Conservation (phyloP, 2,797 vertebrate species). For the Silurus lanzhouensis region DNA sequence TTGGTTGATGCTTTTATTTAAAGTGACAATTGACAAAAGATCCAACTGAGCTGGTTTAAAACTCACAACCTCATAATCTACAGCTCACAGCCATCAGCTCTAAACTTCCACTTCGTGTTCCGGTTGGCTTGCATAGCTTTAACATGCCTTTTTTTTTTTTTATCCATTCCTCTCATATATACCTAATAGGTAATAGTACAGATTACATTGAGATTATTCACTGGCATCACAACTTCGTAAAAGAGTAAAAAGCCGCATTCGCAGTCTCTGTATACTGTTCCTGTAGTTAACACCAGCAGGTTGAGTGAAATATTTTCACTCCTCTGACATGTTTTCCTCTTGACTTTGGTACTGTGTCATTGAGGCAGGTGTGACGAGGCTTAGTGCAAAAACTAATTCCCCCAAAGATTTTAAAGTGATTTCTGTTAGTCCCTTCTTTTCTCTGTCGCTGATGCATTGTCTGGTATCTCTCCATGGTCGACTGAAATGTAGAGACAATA, state of each 20-base stretch:
- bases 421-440: neutral
- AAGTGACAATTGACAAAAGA: slow-evolving; percentile 7
- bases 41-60: slow-evolving; percentile 4
- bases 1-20: slow-evolving; percentile 25
- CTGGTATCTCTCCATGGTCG: neutral
- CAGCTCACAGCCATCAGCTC: neutral
- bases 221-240: neutral
- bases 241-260: neutral
- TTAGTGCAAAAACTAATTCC: neutral
- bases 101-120: neutral
- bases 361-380: neutral
- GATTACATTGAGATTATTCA: slow-evolving; percentile 14
- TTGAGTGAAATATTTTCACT: neutral
- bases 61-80: neutral
- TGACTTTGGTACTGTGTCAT: neutral
- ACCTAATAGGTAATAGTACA: neutral
- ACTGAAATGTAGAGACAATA: neutral
- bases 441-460: neutral
- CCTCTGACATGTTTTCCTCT: neutral
- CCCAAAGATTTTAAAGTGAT: neutral
- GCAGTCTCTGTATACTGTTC: neutral
- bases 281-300: neutral
- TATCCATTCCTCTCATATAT: neutral
- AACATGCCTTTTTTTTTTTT: neutral
- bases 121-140: slow-evolving; percentile 8